Base-by-base conservation (phyloP, 2,113 vertebrate species). In the Machaerirhynchus nigripectus region DNA sequence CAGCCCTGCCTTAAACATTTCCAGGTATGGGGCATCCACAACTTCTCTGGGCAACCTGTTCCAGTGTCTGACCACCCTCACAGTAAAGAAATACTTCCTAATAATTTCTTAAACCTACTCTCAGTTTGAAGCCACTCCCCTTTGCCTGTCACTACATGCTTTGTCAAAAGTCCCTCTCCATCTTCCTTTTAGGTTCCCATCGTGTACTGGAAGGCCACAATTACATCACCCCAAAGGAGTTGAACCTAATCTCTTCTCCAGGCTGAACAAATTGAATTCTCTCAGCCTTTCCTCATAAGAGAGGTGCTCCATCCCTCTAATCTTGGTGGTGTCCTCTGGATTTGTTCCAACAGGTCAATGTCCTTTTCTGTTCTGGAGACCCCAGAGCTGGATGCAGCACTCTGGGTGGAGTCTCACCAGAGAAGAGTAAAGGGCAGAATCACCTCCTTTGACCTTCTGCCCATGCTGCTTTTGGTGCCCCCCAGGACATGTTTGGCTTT, bases 391-490 rank as follows among this genome's bases (percentile, higher is more conserved):
- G 27, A 46, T 28, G 28, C 9, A 82, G 46, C 39, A 21, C 15
- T 53, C 6, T 16, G n/a, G 19, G 2, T 68, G n/a, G 13, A 13
- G 2, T 68, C 30, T 53, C 46, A 60, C 11, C 28, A 35, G n/a
- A 60, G 61, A 3, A 13, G 9, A 71, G 9, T 2, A 57, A 23
- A 24, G 9, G 9, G 6, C 47, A 76, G n/a, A 89, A 60, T 61
- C 61, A 12, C n/a, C 13, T 75, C 39, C n/a, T 30, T 82, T 24
- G 9, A 24, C 17, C 33, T 82, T 19, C 68, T 52, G 20, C 23
- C 28, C 17, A 40, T 0, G 0, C 33, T 67, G 33, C 33, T 40
- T 74, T 65, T 28, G 44, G 17, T 52, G 37, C 37, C 44, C 28
- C 37, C 19, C 53, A 39, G 33, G 33, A 46, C 13, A n/a, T 2